Base-by-base conservation (phyloP, 1,140 invertebrate genomes). In the Sycobia sp. region DNA sequence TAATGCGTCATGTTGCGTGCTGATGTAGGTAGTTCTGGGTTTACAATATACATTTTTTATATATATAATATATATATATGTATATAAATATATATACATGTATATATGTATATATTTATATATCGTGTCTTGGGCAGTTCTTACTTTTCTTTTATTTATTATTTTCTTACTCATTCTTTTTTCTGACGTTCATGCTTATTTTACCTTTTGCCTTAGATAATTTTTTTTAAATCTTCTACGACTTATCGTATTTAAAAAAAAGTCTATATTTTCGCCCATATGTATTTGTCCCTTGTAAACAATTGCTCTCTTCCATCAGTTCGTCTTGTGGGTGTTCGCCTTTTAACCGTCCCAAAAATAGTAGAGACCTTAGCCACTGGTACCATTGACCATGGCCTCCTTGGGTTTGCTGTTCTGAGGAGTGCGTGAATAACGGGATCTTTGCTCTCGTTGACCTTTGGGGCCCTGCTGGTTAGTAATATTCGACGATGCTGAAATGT, bases 371-470 rank as follows among this genome's bases (percentile, higher is more conserved):
- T 83, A 83, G 75, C 80, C 82, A 80, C 81, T 82, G 71, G 85
- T 85, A 71, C 86, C 85, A 67, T 87, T 87, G 43, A 86, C 85
- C 74, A 86, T 78, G 64, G 84, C 76, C 73, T 86, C 85, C 68
- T 86, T 86, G 60, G 84, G 83, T 77, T 86, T 86, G 67, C 78
- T 80, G 69, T 79, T 81, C 54, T 82, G 75, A 38, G 81, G 73
- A 51, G 80, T 80, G 68, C 82, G 81, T 61, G 76, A 72, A 56
- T 79, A 76, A 62, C 80, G 80, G 60, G 72, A 60, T 67, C 82
- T 75, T 59, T 71, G 71, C 66, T 79, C 77, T 72, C 84, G 69
- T 62, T 80, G 76, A 68, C 81, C 71, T 66, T 82, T 80, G 25
- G 78, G 69, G 53, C 76, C 76, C 70, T 81, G 72, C 32, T 65